A percentile compares a stretch with the other conserved stretches of the same genome.
These are phyloP conservation scores for Nothoprocta pentlandii DNA, from an alignment of 2,113 vertebrate genomes.

Conservation along the genomic window DNA sequence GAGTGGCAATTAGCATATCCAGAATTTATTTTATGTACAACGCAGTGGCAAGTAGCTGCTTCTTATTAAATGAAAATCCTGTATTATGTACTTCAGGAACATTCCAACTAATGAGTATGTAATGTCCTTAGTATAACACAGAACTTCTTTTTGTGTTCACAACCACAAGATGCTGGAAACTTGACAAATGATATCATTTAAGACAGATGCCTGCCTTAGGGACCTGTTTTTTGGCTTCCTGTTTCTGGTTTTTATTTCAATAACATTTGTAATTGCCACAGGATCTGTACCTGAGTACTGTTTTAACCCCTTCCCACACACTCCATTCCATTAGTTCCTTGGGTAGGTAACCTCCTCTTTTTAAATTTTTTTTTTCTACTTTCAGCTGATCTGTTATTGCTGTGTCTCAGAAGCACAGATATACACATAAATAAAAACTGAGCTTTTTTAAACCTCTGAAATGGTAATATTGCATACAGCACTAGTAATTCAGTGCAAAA, in stretches of 20 bases:
- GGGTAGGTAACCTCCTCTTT: not conserved
- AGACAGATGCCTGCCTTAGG: constrained; percentile 84
- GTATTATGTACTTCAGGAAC: constrained; percentile 71
- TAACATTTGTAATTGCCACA: constrained; percentile 80
- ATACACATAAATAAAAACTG: constrained; percentile 21
- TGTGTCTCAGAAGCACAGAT: not conserved
- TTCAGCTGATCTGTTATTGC: not conserved
- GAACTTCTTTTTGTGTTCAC: constrained; percentile 77
- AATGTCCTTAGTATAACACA: constrained; percentile 71
- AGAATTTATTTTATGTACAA: constrained; percentile 72
- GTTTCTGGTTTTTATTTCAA: constrained; percentile 86
- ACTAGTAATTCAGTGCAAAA: not conserved
- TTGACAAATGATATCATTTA: constrained; percentile 85
- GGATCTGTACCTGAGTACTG: constrained; percentile 74
- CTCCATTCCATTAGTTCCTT: constrained; percentile 32
- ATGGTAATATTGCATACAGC: not conserved
- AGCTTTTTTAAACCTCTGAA: constrained; percentile 1
- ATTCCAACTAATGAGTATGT: constrained; percentile 77
- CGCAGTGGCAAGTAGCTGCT: constrained; percentile 73
- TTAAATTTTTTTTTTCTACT: not conserved
- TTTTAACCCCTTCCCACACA: constrained; percentile 77
- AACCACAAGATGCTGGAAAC: constrained; percentile 80
- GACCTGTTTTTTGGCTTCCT: constrained; percentile 83
- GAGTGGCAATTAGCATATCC: constrained; percentile 58
- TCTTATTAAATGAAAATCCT: constrained; percentile 78